Percentiles rank a stretch among this genome's conserved stretches.
phyloP scores from a whole-genome alignment of 2,797 vertebrate genomes.

The Pantherophis vulpinus region DNA sequence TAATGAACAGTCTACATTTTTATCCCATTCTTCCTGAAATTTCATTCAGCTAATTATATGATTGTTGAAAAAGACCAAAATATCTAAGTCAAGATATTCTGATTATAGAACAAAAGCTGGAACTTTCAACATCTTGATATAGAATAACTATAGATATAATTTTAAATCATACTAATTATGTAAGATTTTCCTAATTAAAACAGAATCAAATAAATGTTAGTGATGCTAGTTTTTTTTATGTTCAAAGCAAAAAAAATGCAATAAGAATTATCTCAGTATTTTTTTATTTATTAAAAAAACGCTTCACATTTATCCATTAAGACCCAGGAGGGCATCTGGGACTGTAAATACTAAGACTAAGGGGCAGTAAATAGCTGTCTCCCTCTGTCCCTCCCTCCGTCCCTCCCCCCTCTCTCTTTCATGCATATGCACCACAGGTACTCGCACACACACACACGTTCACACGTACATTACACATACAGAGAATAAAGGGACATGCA shows the following conservation, averaged over 20 bases:
- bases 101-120: neutral
- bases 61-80: neutral
- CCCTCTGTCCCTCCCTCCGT: too few species aligned
- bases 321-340: neutral
- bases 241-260: neutral
- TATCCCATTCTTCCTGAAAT: constrained; percentile 21
- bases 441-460: fast-evolving
- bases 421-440: too few species aligned
- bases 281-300: neutral
- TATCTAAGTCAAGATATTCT: constrained; percentile 9
- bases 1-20: constrained; percentile 13
- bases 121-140: neutral
- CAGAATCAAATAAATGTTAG: neutral
- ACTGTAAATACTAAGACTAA: neutral
- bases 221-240: neutral
- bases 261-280: neutral
- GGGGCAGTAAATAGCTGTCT: neutral
- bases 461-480: neutral
- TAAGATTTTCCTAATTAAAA: neutral
- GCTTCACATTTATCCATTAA: neutral
- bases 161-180: neutral
- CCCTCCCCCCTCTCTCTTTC: too few species aligned
- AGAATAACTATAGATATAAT: neutral
- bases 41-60: neutral
- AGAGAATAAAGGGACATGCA: neutral